Evolutionary conservation across 1,140 invertebrate genomes (phyloP).

Genomic region (Phthorimaea operculella): DNA sequence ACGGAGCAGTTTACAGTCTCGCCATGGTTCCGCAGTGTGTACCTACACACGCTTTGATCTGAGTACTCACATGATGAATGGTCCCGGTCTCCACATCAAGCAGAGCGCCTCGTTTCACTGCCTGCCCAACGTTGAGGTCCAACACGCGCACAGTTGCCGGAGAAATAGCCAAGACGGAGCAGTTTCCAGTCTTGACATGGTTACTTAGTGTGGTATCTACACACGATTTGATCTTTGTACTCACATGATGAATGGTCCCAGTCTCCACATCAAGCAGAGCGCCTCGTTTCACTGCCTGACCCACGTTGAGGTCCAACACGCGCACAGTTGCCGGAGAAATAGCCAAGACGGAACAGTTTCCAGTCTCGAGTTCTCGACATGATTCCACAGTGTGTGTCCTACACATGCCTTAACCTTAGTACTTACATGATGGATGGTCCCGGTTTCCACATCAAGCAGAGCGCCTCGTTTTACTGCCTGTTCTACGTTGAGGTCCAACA

Average conservation of each 20-base stretch:
- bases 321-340: constrained; percentile 80
- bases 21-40: constrained; percentile 85
- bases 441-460: constrained; percentile 72
- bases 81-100: constrained; percentile 74
- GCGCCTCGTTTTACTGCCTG: constrained; percentile 62
- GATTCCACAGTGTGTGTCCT: constrained; percentile 86
- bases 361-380: constrained; percentile 76
- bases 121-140: constrained; percentile 77
- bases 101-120: constrained; percentile 54
- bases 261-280: constrained; percentile 71
- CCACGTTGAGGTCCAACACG: constrained; percentile 78
- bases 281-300: constrained; percentile 66
- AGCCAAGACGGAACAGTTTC: constrained; percentile 84
- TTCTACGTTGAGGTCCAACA: constrained; percentile 80
- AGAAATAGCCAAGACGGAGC: constrained; percentile 81
- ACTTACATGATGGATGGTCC: constrained; percentile 74
- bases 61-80: constrained; percentile 70
- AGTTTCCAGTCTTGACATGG: constrained; percentile 82
- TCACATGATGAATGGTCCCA: constrained; percentile 75
- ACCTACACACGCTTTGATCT: too few relatives aligned
- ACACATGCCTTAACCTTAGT: too few relatives aligned
- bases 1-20: constrained; percentile 82
- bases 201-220: constrained; percentile 85
- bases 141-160: constrained; percentile 78
- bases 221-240: too few relatives aligned